These are phyloP conservation scores for Ifrita kowaldi DNA, from an alignment of 2,113 vertebrate species.

Conservation along the genomic window DNA sequence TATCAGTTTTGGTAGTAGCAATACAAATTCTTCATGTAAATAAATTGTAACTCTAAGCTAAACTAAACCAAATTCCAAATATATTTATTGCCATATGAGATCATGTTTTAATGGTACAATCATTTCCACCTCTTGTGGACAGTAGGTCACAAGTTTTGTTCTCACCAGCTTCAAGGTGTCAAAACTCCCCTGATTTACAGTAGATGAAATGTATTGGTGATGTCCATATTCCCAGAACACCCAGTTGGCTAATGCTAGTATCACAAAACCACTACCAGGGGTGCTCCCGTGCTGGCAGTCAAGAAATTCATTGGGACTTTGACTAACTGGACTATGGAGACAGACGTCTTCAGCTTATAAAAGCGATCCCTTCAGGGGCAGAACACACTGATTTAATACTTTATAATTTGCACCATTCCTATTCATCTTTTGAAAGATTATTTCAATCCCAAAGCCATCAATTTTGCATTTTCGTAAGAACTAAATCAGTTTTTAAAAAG, in stretches of 20 bases:
- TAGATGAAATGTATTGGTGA: background rate
- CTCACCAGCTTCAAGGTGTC: background rate
- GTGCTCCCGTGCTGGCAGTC: background rate
- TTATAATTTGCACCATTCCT: background rate
- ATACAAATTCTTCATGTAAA: background rate
- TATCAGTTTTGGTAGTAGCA: background rate
- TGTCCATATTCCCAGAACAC: background rate
- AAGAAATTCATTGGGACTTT: background rate
- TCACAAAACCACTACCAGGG: background rate
- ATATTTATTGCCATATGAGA: background rate
- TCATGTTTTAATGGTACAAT: background rate
- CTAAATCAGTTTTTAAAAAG: conserved; percentile 65
- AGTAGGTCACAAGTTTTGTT: background rate
- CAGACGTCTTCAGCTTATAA: background rate
- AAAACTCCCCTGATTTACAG: background rate
- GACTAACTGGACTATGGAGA: background rate
- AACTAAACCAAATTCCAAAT: background rate
- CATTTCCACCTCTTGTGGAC: background rate
- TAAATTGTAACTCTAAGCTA: background rate
- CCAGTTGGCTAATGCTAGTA: background rate
- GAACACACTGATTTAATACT: background rate
- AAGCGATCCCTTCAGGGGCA: background rate
- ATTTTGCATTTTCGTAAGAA: conserved; percentile 38
- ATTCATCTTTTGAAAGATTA: background rate
- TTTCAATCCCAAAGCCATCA: background rate